Percentiles rank a stretch among this genome's conserved stretches.
Evolutionary conservation across 1,140 invertebrate species (phyloP).

Genomic region (Eumaeus atala): DNA sequence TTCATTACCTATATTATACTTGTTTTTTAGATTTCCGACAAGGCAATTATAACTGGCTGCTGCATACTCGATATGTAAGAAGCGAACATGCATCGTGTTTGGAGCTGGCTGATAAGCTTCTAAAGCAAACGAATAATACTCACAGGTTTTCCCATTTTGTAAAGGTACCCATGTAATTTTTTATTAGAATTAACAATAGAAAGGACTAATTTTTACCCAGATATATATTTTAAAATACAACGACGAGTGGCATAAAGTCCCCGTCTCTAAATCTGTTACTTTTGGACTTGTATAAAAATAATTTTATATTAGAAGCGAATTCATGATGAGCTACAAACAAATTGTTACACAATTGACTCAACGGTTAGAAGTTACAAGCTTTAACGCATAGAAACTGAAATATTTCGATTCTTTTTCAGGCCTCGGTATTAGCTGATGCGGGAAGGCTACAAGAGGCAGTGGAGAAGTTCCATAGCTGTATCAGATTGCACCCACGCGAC

Average conservation of each 20-base stretch:
- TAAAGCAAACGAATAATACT: conserved; percentile 40
- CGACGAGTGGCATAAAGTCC: too few relatives aligned
- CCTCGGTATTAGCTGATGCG: conserved; percentile 48
- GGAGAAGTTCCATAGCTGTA: conserved; percentile 58
- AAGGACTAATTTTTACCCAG: too few relatives aligned
- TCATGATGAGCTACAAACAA: too few relatives aligned
- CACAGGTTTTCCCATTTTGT: conserved; percentile 60
- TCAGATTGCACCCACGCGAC: conserved; percentile 52
- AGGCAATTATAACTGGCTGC: conserved; percentile 51
- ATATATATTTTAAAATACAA: too few relatives aligned
- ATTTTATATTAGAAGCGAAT: too few relatives aligned
- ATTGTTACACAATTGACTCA: too few relatives aligned
- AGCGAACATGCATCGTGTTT: conserved; percentile 50
- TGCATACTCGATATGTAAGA: conserved; percentile 55
- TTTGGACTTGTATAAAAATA: too few relatives aligned
- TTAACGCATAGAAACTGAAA: background rate
- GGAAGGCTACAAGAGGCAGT: conserved; percentile 57
- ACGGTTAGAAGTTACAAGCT: background rate
- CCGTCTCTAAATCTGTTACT: too few relatives aligned
- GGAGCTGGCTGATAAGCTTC: conserved; percentile 48
- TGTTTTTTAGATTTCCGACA: conserved; percentile 34
- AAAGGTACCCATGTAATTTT: conserved; percentile 40
- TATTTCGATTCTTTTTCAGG: conserved; percentile 43
- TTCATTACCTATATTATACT: conserved; percentile 13
- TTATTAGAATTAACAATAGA: too few relatives aligned